These are phyloP conservation scores for Copidosoma floridanum DNA, from an alignment of 1,140 invertebrate species.

Conservation along the genomic window DNA sequence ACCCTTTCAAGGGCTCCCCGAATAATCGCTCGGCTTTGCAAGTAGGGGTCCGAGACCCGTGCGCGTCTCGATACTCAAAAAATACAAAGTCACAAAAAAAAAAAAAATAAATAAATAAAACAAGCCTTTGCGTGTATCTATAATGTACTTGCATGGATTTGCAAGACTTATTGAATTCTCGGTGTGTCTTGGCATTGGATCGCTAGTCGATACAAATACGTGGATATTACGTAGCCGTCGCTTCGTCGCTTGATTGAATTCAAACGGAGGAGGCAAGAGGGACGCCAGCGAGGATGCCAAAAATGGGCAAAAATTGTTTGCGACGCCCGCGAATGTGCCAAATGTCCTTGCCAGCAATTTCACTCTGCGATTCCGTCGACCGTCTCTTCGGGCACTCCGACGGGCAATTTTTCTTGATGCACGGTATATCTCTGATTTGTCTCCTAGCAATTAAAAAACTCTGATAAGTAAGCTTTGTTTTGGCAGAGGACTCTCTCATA, in stretches of 20 bases:
- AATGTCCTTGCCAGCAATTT: constrained; percentile 18
- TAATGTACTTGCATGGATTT: too few relatives aligned
- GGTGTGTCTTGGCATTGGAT: too few relatives aligned
- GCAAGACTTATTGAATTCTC: too few relatives aligned
- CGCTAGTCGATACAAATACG: too few relatives aligned
- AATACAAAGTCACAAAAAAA: too few relatives aligned
- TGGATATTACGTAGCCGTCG: background rate
- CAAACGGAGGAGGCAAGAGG: constrained; percentile 18
- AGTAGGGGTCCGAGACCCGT: background rate
- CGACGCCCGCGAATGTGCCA: constrained; percentile 16
- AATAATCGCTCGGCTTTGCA: background rate
- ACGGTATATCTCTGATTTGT: background rate
- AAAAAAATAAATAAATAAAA: too few relatives aligned
- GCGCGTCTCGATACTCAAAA: too few relatives aligned
- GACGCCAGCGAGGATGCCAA: too few relatives aligned
- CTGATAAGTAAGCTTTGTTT: too few relatives aligned
- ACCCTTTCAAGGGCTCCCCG: background rate
- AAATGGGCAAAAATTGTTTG: constrained; percentile 23
- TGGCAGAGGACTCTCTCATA: too few relatives aligned
- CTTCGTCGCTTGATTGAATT: constrained; percentile 7
- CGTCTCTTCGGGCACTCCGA: background rate
- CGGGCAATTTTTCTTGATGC: constrained; percentile 18
- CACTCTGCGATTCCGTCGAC: too few relatives aligned
- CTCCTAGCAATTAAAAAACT: background rate
- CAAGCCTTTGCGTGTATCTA: too few relatives aligned